Base-by-base conservation (phyloP, 2,113 vertebrate genomes). In the Ammodytes dubius region DNA sequence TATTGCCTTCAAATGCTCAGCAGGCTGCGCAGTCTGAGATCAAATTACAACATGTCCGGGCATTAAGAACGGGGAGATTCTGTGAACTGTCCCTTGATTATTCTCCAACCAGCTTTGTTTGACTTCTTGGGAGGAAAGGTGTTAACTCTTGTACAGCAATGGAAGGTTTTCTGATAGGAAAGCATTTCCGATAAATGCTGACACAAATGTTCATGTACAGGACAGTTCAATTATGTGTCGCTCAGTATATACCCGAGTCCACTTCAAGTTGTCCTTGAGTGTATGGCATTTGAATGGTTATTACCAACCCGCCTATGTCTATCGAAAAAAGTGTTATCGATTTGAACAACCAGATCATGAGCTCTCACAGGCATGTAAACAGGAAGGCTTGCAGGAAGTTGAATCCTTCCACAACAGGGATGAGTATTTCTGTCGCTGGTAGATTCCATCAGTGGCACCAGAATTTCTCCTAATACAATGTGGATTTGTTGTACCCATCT, bases 1-100 rank as follows among this genome's bases (percentile, higher is more conserved):
- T 11, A 49, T 17, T 72, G 17, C 19, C 7, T 56, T 50, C 37
- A 43, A 47, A 52, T n/a, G 49, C 15, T 49, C 43, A 42, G 42
- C 54, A 71, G 19, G 13, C 37, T 17, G 17, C 40, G 53, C 39
- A 70, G 50, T 69, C 46, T 54, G 39, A 54, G 50, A 37, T 56
- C 8, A 17, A 69, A 54, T 42, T n/a, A 19, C 39, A 46, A 75
- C 40, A 75, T 47, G 10, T 46, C 13, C 40, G 42, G 58, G 78
- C 54, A 74, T 47, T 61, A 72, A 84, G 52, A 82, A 77, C 54
- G 75, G 6, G 59, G 78, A 7, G 65, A 43, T 59, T 61, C 50
- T 17, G 15, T 15, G 3, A 46, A 47, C 52, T 54, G 15, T 19
- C 57, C 50, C 52, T 43, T 40, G 15, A 4, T 5, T 56, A 47